Conservation (phyloP, 2,888 invertebrate genomes). For the Archips crataeganus region DNA sequence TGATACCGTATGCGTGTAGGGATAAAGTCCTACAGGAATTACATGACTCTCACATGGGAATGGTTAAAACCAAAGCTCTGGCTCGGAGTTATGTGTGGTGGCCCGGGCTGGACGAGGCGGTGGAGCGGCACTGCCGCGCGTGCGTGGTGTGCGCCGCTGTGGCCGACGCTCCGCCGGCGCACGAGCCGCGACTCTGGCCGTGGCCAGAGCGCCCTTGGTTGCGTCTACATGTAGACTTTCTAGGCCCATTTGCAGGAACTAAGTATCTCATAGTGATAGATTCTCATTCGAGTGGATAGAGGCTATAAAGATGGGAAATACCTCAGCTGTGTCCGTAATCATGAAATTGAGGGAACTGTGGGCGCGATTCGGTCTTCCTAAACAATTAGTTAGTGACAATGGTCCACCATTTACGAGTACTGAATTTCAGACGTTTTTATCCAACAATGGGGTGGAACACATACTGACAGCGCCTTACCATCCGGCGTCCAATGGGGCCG, state of each 20-base stretch:
- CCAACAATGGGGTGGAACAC: not conserved
- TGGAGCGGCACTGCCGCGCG: not conserved
- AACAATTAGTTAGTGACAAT: not conserved
- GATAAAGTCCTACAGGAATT: not conserved
- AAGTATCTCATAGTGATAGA: not conserved
- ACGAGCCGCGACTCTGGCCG: not conserved
- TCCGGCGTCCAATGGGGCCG: not conserved
- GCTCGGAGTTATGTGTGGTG: not conserved
- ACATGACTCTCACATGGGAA: not conserved
- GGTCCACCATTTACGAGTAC: not conserved
- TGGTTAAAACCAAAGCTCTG: not conserved
- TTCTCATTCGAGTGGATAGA: not conserved
- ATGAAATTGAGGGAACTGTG: not conserved
- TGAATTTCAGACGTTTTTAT: not conserved
- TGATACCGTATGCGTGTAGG: not conserved
- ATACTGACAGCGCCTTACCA: not conserved
- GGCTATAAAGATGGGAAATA: not conserved
- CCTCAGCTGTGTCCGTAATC: not conserved
- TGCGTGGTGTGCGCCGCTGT: not conserved
- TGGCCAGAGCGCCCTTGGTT: not conserved
- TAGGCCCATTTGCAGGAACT: not conserved
- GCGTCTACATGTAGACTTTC: not conserved
- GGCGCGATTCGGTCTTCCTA: not conserved
- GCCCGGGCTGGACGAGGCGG: not conserved
- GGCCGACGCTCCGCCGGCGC: not conserved